phyloP scores from a whole-genome alignment of 2,113 vertebrate species.

The Paradisaea rubra region DNA sequence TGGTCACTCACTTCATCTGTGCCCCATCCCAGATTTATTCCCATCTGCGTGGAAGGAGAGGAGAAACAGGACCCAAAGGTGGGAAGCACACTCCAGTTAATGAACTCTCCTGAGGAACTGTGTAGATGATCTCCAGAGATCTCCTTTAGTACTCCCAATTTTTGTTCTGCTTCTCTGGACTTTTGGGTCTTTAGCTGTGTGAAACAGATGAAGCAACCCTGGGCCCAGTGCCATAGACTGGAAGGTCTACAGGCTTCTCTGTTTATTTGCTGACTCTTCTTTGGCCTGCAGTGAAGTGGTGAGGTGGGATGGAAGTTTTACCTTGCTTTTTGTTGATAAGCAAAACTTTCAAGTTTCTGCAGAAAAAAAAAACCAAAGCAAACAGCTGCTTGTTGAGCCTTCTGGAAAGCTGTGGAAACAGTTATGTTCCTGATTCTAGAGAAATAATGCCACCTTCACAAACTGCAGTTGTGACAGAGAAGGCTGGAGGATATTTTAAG shows the following conservation, averaged over 20 bases:
- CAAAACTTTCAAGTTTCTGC: not conserved
- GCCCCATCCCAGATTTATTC: not conserved
- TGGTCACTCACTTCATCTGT: not conserved
- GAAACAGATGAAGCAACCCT: not conserved
- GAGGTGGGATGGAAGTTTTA: not conserved
- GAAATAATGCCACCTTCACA: not conserved
- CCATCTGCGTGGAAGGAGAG: not conserved
- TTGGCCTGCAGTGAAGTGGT: not conserved
- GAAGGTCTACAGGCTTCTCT: not conserved
- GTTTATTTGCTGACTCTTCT: not conserved
- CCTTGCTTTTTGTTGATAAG: not conserved
- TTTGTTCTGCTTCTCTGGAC: not conserved
- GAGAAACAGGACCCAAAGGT: not conserved
- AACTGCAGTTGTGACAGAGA: not conserved
- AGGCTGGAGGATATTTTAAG: not conserved
- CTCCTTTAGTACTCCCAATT: not conserved
- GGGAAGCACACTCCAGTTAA: not conserved
- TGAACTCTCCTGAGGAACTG: not conserved
- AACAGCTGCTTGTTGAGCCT: not conserved
- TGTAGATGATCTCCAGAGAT: not conserved
- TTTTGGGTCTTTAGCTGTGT: not conserved
- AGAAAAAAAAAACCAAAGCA: fast-evolving
- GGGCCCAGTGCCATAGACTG: no score
- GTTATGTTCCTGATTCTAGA: not conserved
- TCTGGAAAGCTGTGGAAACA: not conserved